phyloP scores from a whole-genome alignment of 2,888 invertebrate species.

The Spialia ferax region DNA sequence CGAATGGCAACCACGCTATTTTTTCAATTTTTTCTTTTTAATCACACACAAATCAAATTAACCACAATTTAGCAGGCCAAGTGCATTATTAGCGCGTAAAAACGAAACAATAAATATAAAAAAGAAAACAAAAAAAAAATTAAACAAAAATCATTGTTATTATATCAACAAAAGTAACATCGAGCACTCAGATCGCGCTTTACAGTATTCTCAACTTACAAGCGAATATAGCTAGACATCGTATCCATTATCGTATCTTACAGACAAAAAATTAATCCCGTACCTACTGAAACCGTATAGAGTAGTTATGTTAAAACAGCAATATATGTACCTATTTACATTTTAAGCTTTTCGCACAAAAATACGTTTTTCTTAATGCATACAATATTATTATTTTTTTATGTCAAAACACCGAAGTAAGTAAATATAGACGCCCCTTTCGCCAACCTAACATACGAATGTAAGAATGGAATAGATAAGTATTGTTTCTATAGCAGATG shows the following conservation, averaged over 20 bases:
- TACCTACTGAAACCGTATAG: constrained; percentile 53
- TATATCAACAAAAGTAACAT: constrained; percentile 22
- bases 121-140: constrained; percentile 26
- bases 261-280: constrained; percentile 54
- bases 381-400: constrained; percentile 53
- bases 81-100: constrained; percentile 38
- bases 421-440: constrained; percentile 56
- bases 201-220: constrained; percentile 50
- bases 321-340: constrained; percentile 76
- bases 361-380: constrained; percentile 60
- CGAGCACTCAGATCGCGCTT: constrained; percentile 42
- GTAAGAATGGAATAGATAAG: too few species aligned
- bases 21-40: constrained; percentile 18
- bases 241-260: constrained; percentile 49
- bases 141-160: constrained; percentile 34
- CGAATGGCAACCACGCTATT: constrained; percentile 28
- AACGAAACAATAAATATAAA: constrained; percentile 36
- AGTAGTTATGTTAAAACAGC: constrained; percentile 58
- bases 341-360: constrained; percentile 71
- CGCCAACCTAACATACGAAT: constrained; percentile 53
- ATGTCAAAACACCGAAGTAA: constrained; percentile 55
- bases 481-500: too few species aligned
- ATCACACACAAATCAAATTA: constrained; percentile 33
- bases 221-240: constrained; percentile 51
- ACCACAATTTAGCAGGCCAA: constrained; percentile 36